Conservation (phyloP, 2,113 vertebrate species). For the Gopherus flavomarginatus region DNA sequence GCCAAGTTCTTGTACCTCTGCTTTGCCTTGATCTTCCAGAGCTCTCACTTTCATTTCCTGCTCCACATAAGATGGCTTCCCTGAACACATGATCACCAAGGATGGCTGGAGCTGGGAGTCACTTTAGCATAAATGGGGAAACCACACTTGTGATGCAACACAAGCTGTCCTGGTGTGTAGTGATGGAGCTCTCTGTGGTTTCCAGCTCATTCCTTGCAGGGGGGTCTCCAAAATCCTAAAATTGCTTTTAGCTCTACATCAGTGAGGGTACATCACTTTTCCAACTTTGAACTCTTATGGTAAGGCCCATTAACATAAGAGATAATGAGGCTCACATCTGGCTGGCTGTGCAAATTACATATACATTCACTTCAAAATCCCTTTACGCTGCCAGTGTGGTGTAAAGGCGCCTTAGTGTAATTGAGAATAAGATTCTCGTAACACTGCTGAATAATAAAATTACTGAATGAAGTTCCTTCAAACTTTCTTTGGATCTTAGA, state of each 20-base stretch:
- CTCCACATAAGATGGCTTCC: neutral
- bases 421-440: neutral
- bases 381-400: neutral
- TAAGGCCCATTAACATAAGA: neutral
- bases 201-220: neutral
- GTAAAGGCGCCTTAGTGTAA: neutral
- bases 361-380: neutral
- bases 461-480: neutral
- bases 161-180: neutral
- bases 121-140: neutral
- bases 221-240: neutral
- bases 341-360: neutral
- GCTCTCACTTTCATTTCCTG: neutral
- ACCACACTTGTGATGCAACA: neutral
- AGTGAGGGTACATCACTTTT: neutral
- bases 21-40: neutral
- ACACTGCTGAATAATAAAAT: neutral
- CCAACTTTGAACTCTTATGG: neutral
- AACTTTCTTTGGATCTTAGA: neutral
- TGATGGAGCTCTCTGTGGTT: neutral
- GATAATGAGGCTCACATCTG: neutral
- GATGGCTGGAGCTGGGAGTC: neutral
- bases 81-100: neutral
- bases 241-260: neutral
- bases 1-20: neutral